Base-by-base conservation (phyloP, 2,113 vertebrate species). In the Campylorhamphus procurvoides region DNA sequence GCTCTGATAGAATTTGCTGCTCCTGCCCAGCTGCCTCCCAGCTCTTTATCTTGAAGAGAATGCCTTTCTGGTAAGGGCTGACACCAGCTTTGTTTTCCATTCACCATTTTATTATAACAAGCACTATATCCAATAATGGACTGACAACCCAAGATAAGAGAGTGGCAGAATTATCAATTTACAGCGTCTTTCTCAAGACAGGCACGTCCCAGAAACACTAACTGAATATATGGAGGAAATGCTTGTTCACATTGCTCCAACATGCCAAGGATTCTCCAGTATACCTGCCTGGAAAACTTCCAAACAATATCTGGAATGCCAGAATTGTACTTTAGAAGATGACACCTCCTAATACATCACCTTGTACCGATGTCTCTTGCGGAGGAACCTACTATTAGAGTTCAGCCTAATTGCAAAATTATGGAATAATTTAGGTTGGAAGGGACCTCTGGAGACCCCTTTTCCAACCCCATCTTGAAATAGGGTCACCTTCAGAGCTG, bases 31-130 rank as follows among this genome's bases (percentile, higher is more conserved):
- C 59, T 90, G 67, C 47, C 71, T 80, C 63, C 39, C 64, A 93
- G 72, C 55, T 80, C 59, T 94, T 88, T 88, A 91, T 87, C 91
- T 88, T 85, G 63, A 74, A 89, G 56, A 93, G 50, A 90, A 74
- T 40, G 56, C 28, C 59, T 63, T 84, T 59, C 75, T 88, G 75
- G 79, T 80, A 84, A 74, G 52, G 39, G 28, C 52, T 86, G 82
- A 85, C 93, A 85, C 0, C 1, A 86, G 59, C 59, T 63, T 88
- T 73, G 27, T 86, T 89, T 80, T 88, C 72, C 68, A 94, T 52
- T 40, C 50, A 93, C 29, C 24, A 58, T 84, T 74, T 87, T 76
- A 29, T 64, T 87, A 37, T 53, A 87, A 64, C 40, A 84, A 68
- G 64, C 25, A 52, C 40, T 62, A 49, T 53, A 87, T 84, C 53